These are phyloP conservation scores for Xestia sexstrigata DNA, from an alignment of 2,888 invertebrate genomes.

Conservation along the genomic window DNA sequence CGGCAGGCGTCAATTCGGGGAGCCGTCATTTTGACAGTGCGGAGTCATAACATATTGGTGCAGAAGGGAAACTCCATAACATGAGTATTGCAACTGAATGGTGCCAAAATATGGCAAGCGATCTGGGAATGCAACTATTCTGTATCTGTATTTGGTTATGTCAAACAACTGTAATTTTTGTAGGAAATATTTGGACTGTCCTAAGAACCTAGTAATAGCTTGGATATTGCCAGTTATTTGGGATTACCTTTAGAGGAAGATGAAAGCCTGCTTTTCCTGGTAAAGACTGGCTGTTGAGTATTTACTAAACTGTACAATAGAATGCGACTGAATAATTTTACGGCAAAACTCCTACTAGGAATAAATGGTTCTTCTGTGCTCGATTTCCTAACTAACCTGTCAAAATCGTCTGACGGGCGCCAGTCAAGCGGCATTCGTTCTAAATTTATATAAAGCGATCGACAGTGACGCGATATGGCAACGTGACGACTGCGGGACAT, in stretches of 20 bases:
- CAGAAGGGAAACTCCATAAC: conserved; percentile 46
- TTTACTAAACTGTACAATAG: neutral
- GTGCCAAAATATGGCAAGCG: neutral
- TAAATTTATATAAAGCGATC: conserved; percentile 84
- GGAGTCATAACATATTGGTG: conserved; percentile 37
- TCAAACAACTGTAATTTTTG: neutral
- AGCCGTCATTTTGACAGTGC: conserved; percentile 76
- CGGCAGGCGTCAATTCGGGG: conserved; percentile 77
- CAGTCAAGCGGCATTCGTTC: conserved; percentile 79
- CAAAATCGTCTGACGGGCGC: conserved; percentile 82
- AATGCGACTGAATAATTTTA: neutral
- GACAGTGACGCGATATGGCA: conserved; percentile 84
- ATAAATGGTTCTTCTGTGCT: conserved; percentile 33
- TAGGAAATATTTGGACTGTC: neutral
- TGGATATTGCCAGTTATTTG: no score
- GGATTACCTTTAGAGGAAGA: neutral
- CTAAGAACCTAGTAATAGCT: no score
- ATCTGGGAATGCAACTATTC: neutral
- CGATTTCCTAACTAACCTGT: conserved; percentile 62
- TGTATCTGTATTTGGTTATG: neutral
- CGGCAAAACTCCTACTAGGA: neutral
- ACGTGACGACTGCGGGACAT: conserved; percentile 70
- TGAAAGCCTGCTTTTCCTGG: neutral
- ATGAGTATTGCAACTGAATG: neutral
- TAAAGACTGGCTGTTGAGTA: neutral